A percentile compares a stretch with the other conserved stretches of the same genome.
Evolutionary conservation across 2,888 invertebrate genomes (phyloP).

Genomic region (Apotomis betuletana): DNA sequence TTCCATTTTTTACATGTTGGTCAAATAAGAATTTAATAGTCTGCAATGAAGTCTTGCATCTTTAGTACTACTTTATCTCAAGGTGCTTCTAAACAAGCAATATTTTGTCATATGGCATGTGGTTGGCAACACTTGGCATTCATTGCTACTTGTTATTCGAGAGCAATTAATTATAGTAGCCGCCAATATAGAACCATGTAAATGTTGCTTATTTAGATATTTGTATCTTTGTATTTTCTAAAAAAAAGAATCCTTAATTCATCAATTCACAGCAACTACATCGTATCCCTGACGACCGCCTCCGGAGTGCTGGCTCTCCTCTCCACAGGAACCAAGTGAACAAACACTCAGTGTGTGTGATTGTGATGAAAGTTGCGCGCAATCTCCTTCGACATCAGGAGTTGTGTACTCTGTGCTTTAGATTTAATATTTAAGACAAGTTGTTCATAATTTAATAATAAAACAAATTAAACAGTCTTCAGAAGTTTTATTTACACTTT

Average conservation of each 20-base stretch:
- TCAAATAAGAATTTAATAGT: no score
- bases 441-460: conserved; percentile 70
- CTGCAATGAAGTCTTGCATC: no score
- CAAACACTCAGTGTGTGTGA: conserved; percentile 51
- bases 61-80: no score
- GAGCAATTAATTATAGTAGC: no score
- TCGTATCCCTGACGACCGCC: conserved; percentile 94
- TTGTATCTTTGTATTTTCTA: not conserved
- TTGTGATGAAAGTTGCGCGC: conserved; percentile 43
- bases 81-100: no score
- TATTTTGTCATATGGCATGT: no score
- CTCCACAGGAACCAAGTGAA: conserved; percentile 94
- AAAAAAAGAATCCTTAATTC: conserved; percentile 47
- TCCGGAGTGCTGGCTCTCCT: conserved; percentile 96
- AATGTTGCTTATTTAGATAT: not conserved
- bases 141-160: no score
- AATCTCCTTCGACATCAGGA: conserved; percentile 35
- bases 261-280: conserved; percentile 88
- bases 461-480: conserved; percentile 68
- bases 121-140: no score
- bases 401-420: conserved; percentile 43
- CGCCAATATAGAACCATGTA: not conserved
- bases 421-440: conserved; percentile 49
- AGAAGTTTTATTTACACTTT: conserved; percentile 74
- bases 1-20: no score